Evolutionary conservation across 2,888 invertebrate species (phyloP).

Genomic region (Agrochola lota): DNA sequence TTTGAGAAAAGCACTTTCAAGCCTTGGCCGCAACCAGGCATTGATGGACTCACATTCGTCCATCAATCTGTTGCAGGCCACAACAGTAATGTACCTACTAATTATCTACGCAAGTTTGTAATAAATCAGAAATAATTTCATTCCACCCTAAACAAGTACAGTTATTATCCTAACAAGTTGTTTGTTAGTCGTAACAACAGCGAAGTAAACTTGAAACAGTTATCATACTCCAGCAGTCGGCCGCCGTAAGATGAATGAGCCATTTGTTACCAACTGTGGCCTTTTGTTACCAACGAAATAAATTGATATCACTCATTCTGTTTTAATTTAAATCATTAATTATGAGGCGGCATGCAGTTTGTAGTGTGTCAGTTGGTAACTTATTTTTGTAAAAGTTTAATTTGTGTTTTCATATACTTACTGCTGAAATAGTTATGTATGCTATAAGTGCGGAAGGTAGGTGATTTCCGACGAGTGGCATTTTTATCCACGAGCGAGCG

Average conservation of each 20-base stretch:
- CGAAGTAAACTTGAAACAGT: constrained; percentile 44
- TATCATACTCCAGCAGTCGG: constrained; percentile 39
- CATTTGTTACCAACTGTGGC: too few species aligned
- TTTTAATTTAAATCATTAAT: constrained; percentile 27
- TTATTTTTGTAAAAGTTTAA: too few species aligned
- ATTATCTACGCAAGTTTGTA: background rate
- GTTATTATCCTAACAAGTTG: constrained; percentile 20
- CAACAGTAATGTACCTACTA: too few species aligned
- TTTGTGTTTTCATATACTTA: background rate
- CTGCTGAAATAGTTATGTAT: too few species aligned
- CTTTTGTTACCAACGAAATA: constrained; percentile 34
- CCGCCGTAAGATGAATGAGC: constrained; percentile 9
- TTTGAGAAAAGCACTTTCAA: too few species aligned
- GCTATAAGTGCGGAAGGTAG: too few species aligned
- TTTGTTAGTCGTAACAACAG: constrained; percentile 13
- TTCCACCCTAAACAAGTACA: constrained; percentile 18
- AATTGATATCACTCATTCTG: constrained; percentile 19
- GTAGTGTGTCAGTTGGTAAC: too few species aligned
- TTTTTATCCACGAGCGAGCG: too few species aligned
- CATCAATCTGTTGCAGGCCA: too few species aligned
- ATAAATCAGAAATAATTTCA: constrained; percentile 45
- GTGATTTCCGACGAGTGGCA: too few species aligned
- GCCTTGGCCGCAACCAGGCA: too few species aligned
- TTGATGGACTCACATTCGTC: too few species aligned
- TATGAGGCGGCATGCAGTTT: constrained; percentile 5